These are phyloP conservation scores for Lottia gigantea DNA, from an alignment of 2,888 invertebrate genomes.

Conservation along the genomic window DNA sequence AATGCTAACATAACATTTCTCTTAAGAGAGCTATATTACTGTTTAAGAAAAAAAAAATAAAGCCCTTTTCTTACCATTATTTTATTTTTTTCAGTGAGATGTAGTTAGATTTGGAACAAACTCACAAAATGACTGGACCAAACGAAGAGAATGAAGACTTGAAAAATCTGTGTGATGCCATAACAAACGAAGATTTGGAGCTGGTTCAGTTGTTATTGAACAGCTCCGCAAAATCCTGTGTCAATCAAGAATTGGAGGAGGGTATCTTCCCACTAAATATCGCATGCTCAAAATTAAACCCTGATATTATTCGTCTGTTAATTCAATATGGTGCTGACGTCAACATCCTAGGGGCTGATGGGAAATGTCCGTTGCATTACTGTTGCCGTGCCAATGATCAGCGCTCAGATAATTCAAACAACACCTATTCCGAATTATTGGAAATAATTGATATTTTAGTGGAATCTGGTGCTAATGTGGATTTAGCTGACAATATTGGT, in stretches of 20 bases:
- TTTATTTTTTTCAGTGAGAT: no score
- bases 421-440: conserved; percentile 31
- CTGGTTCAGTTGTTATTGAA: conserved; percentile 26
- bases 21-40: no score
- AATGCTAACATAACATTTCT: no score
- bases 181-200: conserved; percentile 22
- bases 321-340: conserved; percentile 39
- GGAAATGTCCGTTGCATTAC: conserved; percentile 50
- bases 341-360: conserved; percentile 42
- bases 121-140: no score
- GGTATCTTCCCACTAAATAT: conserved; percentile 39
- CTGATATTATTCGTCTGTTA: conserved; percentile 38
- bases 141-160: no score
- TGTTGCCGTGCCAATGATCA: conserved; percentile 45
- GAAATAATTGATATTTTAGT: conserved; percentile 45
- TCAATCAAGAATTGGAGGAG: conserved; percentile 30
- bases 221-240: conserved; percentile 20
- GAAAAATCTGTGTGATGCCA: conserved; percentile 21
- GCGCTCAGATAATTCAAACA: conserved; percentile 30
- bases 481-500: conserved; percentile 52
- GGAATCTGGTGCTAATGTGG: conserved; percentile 40
- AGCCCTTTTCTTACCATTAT: no score
- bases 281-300: conserved; percentile 44
- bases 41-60: no score
- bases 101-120: no score